These are phyloP conservation scores for Wasmannia auropunctata DNA, from an alignment of 1,140 invertebrate genomes.

Conservation along the genomic window DNA sequence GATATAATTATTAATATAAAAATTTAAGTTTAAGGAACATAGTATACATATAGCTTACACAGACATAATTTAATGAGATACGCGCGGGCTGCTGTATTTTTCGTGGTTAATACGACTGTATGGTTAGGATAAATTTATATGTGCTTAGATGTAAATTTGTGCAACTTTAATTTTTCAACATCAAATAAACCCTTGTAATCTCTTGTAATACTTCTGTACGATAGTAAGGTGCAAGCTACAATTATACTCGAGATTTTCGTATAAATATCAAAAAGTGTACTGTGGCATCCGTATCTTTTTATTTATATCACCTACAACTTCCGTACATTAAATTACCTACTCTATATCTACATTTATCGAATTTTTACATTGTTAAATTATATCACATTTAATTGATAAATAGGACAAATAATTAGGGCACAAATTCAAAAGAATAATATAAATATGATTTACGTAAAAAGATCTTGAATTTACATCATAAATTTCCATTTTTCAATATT, in stretches of 20 bases:
- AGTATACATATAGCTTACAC: conserved; percentile 54
- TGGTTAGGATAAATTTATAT: not conserved
- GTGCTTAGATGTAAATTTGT: not conserved
- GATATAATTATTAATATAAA: conserved; percentile 43
- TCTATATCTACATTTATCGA: conserved; percentile 50
- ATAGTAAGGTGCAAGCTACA: conserved; percentile 5
- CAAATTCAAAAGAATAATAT: not conserved
- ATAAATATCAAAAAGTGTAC: conserved; percentile 57
- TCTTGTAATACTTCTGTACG: conserved; percentile 17
- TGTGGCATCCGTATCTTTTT: conserved; percentile 41
- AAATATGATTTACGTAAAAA: not conserved
- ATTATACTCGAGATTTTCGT: conserved; percentile 65
- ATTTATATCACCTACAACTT: not conserved
- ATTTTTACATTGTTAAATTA: conserved; percentile 27
- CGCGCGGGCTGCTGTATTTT: conserved; percentile 72
- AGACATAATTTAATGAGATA: conserved; percentile 58
- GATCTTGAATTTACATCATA: conserved; percentile 26
- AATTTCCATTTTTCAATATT: conserved; percentile 40
- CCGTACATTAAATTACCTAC: conserved; percentile 44
- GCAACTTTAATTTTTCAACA: conserved; percentile 32
- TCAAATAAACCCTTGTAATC: conserved; percentile 36
- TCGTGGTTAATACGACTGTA: conserved; percentile 42
- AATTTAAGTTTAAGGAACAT: conserved; percentile 50
- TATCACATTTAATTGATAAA: not conserved
- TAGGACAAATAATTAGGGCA: not conserved